These are phyloP conservation scores for Iphiclides podalirius DNA, from an alignment of 2,888 invertebrate species.

Conservation along the genomic window DNA sequence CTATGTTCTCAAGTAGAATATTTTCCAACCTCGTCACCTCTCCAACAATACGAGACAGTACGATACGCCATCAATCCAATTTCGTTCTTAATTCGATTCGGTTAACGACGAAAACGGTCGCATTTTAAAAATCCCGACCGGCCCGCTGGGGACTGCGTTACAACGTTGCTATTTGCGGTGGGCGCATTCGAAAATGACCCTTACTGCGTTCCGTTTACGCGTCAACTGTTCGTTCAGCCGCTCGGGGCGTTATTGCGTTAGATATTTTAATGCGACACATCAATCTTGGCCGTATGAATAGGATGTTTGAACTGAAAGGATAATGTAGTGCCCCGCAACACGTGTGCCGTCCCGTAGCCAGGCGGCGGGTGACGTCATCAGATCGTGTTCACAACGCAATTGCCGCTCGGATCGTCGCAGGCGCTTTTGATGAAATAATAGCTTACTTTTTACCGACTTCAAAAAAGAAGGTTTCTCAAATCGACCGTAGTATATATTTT, in stretches of 20 bases:
- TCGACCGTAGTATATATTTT: too few relatives aligned
- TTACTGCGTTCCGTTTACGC: constrained; percentile 24
- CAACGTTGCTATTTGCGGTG: constrained; percentile 3
- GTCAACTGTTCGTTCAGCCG: not conserved
- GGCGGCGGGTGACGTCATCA: constrained; percentile 4
- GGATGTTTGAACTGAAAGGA: constrained; percentile 59
- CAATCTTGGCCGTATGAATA: constrained; percentile 59
- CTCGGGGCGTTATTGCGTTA: constrained; percentile 43
- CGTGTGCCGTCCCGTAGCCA: constrained; percentile 35
- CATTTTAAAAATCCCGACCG: constrained; percentile 3
- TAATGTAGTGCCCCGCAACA: constrained; percentile 51
- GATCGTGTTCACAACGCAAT: constrained; percentile 29
- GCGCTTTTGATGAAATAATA: constrained; percentile 4
- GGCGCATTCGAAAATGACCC: constrained; percentile 31
- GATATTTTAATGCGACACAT: constrained; percentile 62
- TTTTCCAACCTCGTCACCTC: constrained; percentile 75
- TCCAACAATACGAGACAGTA: constrained; percentile 31
- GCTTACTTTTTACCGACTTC: too few relatives aligned
- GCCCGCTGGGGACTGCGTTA: not conserved
- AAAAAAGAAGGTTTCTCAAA: too few relatives aligned
- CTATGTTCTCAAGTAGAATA: constrained; percentile 68
- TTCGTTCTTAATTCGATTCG: constrained; percentile 8
- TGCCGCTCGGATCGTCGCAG: constrained; percentile 10
- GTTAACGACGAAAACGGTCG: not conserved
- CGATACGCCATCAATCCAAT: not conserved